Conservation (phyloP, 2,797 vertebrate genomes). For the Acridotheres tristis region DNA sequence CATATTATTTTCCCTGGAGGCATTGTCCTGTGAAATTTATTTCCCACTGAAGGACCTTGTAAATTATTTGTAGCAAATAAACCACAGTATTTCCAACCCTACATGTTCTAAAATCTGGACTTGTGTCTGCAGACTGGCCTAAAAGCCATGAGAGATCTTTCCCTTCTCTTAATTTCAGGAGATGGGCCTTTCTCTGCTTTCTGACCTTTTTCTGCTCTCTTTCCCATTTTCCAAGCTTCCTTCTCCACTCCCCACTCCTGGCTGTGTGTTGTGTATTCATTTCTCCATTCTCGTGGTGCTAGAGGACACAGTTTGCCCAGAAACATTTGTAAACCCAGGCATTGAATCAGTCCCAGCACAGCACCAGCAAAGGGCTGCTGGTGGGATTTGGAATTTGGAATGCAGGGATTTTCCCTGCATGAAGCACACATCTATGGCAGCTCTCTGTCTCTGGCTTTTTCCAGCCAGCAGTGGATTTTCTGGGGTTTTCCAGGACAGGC, state of each 20-base stretch:
- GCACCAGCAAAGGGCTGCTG: neutral
- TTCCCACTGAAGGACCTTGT: slow-evolving; percentile 42
- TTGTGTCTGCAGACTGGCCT: neutral
- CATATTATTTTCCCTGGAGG: slow-evolving; percentile 43
- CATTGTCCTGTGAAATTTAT: slow-evolving; percentile 51
- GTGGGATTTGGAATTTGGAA: neutral
- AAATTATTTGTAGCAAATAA: slow-evolving; percentile 55
- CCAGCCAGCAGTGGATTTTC: neutral
- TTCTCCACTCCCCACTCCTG: neutral
- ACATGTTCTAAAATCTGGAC: neutral
- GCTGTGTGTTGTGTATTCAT: neutral
- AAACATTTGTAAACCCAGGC: neutral
- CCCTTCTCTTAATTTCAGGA: neutral
- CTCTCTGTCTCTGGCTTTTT: neutral
- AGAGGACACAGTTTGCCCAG: neutral
- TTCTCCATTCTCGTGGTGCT: neutral
- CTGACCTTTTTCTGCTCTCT: neutral
- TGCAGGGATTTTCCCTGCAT: neutral
- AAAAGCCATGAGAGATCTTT: neutral
- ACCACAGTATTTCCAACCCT: neutral
- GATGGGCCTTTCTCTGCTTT: neutral
- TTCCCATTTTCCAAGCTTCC: neutral
- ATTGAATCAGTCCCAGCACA: neutral
- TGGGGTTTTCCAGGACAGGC: neutral
- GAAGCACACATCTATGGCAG: neutral